A percentile compares a stretch with the other conserved stretches of the same genome.
Conservation (phyloP, 2,888 invertebrate genomes). For the Plagodis dolabraria region DNA sequence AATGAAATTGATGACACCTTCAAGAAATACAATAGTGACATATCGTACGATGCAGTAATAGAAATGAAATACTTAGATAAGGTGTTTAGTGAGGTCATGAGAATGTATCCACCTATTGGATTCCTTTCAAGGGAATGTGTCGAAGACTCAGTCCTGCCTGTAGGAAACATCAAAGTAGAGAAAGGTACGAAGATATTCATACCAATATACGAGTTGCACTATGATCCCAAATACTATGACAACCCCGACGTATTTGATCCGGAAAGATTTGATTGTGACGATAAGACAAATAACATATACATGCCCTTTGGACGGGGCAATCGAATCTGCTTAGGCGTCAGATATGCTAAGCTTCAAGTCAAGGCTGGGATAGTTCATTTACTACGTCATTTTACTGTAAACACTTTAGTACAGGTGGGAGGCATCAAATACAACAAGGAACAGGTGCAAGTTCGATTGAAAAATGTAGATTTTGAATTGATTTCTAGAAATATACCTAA, state of each 20-base stretch:
- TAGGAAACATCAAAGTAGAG: slow-evolving; percentile 60
- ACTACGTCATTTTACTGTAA: slow-evolving; percentile 21
- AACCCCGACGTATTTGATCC: slow-evolving; percentile 67
- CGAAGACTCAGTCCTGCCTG: slow-evolving; percentile 55
- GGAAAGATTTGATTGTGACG: slow-evolving; percentile 45
- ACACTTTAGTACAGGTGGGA: slow-evolving; percentile 43
- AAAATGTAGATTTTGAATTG: slow-evolving; percentile 20
- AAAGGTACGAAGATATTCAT: slow-evolving; percentile 58
- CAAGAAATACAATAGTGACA: slow-evolving; percentile 23
- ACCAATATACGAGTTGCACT: slow-evolving; percentile 64
- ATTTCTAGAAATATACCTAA: slow-evolving; percentile 9
- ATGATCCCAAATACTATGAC: slow-evolving; percentile 71
- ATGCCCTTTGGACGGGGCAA: slow-evolving; percentile 62
- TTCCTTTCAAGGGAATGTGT: slow-evolving; percentile 52
- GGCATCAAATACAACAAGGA: slow-evolving; percentile 44
- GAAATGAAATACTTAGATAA: slow-evolving; percentile 34
- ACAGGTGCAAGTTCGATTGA: slow-evolving; percentile 49
- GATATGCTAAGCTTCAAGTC: slow-evolving; percentile 43
- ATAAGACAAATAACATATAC: slow-evolving; percentile 46
- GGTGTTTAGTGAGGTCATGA: slow-evolving; percentile 48
- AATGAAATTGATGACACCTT: slow-evolving; percentile 58
- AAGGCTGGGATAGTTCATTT: slow-evolving; percentile 25
- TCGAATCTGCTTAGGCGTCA: slow-evolving; percentile 43
- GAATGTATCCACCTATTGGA: slow-evolving; percentile 57
- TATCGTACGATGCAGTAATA: slow-evolving; percentile 29